Evolutionary conservation across 2,113 vertebrate genomes (phyloP).

Genomic region (Hypomesus transpacificus): DNA sequence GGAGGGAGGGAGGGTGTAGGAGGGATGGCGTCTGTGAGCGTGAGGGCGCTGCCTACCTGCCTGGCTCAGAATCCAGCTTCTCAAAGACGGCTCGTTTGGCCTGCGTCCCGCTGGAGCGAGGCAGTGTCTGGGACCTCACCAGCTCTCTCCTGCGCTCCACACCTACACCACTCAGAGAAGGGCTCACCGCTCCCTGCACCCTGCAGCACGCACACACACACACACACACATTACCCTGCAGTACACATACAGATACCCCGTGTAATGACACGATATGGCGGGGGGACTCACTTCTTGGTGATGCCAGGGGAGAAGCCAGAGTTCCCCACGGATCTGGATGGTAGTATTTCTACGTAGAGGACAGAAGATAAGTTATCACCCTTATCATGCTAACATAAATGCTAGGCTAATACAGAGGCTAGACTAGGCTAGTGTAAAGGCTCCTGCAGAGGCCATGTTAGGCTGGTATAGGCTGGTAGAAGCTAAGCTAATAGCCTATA

Average conservation of each 20-base stretch:
- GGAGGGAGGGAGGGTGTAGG: too few relatives aligned
- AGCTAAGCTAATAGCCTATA: too few relatives aligned
- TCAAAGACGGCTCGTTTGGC: slow-evolving; percentile 83
- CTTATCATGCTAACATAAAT: too few relatives aligned
- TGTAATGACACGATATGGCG: background rate
- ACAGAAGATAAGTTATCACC: background rate
- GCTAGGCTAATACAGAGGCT: too few relatives aligned
- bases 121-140: slow-evolving; percentile 81
- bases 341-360: background rate
- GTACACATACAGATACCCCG: too few relatives aligned
- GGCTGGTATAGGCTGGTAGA: too few relatives aligned
- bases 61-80: slow-evolving; percentile 78
- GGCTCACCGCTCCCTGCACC: slow-evolving; percentile 35
- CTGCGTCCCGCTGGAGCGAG: slow-evolving; percentile 72
- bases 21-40: too few relatives aligned
- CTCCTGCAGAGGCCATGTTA: too few relatives aligned
- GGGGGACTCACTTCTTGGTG: slow-evolving; percentile 50
- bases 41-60: slow-evolving; percentile 66
- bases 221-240: background rate
- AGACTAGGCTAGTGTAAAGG: too few relatives aligned
- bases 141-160: slow-evolving; percentile 73
- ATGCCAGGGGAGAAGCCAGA: slow-evolving; percentile 56
- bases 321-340: slow-evolving; percentile 23
- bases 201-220: slow-evolving; percentile 13
- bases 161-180: slow-evolving; percentile 45